These are phyloP conservation scores for Psilopogon haemacephalus DNA, from an alignment of 2,113 vertebrate species.

Conservation along the genomic window DNA sequence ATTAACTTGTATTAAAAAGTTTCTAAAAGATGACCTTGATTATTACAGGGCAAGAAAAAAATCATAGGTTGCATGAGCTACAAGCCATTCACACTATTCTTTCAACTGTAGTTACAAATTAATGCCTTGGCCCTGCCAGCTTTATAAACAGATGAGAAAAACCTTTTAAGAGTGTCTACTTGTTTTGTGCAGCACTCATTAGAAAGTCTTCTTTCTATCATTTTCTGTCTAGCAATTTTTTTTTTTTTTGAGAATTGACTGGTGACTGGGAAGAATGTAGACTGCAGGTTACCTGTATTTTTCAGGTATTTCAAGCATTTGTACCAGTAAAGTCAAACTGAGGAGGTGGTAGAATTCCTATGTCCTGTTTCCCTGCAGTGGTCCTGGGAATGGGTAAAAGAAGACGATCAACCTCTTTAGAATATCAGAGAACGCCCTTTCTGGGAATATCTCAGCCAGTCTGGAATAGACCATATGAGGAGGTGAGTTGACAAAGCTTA, in stretches of 20 bases:
- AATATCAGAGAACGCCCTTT: fast-evolving
- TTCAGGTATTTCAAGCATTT: neutral
- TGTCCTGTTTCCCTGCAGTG: neutral
- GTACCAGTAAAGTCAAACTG: neutral
- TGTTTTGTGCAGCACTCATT: neutral
- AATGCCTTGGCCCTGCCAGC: neutral
- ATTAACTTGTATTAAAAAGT: neutral
- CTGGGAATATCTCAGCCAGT: neutral
- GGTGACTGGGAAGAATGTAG: neutral
- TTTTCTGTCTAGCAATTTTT: neutral
- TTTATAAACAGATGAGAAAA: neutral
- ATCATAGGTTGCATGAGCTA: neutral
- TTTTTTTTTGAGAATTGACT: neutral
- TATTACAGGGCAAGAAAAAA: neutral
- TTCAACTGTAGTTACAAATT: neutral
- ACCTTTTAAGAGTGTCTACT: neutral
- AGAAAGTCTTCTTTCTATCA: neutral
- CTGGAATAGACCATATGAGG: fast-evolving
- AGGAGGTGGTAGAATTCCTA: neutral
- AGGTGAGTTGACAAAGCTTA: neutral
- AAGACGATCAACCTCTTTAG: neutral
- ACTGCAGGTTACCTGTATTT: neutral
- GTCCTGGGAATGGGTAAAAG: neutral
- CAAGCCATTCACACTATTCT: neutral
- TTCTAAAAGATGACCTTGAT: neutral